Evolutionary conservation across 2,888 invertebrate genomes (phyloP).

Genomic region (Mimumesa dahlbomi): DNA sequence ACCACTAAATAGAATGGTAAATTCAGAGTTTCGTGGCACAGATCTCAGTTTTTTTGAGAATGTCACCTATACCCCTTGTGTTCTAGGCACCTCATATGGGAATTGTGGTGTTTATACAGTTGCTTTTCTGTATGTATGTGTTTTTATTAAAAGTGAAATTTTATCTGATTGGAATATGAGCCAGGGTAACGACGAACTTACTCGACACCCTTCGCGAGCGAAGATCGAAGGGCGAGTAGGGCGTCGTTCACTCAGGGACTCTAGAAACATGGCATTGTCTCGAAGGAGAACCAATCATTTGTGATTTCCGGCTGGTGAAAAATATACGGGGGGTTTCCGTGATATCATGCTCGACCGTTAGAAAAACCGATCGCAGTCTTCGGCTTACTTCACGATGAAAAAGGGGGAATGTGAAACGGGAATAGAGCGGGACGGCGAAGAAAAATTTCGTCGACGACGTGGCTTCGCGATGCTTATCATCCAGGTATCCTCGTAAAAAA

Average conservation of each 20-base stretch:
- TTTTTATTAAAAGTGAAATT: no score
- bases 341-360: slow-evolving; percentile 8
- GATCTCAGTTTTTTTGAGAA: no score
- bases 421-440: slow-evolving; percentile 7
- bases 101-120: no score
- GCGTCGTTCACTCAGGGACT: background rate
- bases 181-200: background rate
- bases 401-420: background rate
- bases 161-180: no score
- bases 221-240: background rate
- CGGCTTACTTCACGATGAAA: slow-evolving; percentile 12
- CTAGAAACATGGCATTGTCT: slow-evolving; percentile 5
- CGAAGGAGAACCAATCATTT: slow-evolving; percentile 6
- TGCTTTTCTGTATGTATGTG: no score
- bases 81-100: no score
- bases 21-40: no score
- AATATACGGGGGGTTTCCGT: background rate
- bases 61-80: no score
- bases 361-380: slow-evolving; percentile 25
- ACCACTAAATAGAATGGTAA: no score
- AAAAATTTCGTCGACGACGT: slow-evolving; percentile 47
- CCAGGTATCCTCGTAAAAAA: slow-evolving; percentile 57
- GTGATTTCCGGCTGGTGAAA: slow-evolving; percentile 5
- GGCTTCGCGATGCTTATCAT: slow-evolving; percentile 46
- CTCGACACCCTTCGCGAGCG: no score